Conservation (phyloP, 2,888 invertebrate genomes). For the Athalia circularis region DNA sequence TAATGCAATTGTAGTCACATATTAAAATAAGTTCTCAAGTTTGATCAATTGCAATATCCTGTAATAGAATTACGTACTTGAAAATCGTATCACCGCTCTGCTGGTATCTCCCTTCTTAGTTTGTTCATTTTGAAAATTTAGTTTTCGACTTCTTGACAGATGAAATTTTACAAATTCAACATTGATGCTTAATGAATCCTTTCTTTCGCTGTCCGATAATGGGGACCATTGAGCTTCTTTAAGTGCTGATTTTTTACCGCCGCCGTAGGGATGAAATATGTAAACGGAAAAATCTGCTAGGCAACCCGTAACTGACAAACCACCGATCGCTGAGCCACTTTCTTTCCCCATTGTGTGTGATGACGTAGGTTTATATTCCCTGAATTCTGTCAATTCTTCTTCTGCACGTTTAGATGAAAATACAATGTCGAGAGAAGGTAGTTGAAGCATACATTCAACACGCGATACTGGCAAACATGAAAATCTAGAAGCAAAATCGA, state of each 20-base stretch:
- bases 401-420: conserved; percentile 95
- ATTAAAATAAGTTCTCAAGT: conserved; percentile 19
- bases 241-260: conserved; percentile 86
- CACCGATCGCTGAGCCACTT: conserved; percentile 85
- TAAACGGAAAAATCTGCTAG: conserved; percentile 98
- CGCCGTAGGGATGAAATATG: conserved; percentile 98
- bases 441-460: conserved; percentile 95
- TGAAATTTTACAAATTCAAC: conserved; percentile 98
- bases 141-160: conserved; percentile 91
- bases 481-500: conserved; percentile 78
- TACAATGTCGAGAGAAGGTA: conserved; percentile 97
- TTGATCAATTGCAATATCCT: no score
- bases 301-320: conserved; percentile 95
- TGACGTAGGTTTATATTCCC: conserved; percentile 72
- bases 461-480: conserved; percentile 96
- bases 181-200: conserved; percentile 96
- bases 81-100: conserved; percentile 93
- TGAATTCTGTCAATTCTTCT: conserved; percentile 78
- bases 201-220: conserved; percentile 90
- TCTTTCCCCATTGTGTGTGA: conserved; percentile 65
- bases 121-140: conserved; percentile 82
- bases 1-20: conserved; percentile 4
- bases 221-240: conserved; percentile 93
- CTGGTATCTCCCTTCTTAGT: conserved; percentile 80
- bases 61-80: conserved; percentile 79